These are phyloP conservation scores for Triplophysa tibetana DNA, from an alignment of 2,113 vertebrate species.

Conservation along the genomic window DNA sequence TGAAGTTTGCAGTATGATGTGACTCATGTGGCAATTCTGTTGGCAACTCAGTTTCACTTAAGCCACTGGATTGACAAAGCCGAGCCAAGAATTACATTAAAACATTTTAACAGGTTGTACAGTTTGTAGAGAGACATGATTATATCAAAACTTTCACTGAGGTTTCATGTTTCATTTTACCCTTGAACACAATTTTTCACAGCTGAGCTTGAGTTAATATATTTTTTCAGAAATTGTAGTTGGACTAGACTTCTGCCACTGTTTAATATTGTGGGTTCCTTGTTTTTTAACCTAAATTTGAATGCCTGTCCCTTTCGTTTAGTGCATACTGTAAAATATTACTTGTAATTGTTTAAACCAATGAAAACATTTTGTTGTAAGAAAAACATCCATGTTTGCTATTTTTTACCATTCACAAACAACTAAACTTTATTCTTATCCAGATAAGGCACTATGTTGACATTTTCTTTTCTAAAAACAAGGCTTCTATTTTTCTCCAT, in stretches of 20 bases:
- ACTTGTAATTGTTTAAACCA: conserved; percentile 35
- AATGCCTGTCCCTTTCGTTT: conserved; percentile 34
- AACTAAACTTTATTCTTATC: conserved; percentile 46
- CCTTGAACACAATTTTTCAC: conserved; percentile 48
- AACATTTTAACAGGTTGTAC: conserved; percentile 29
- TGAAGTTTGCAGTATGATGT: conserved; percentile 8
- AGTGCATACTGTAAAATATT: background rate
- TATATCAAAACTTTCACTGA: conserved; percentile 47
- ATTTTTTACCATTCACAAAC: conserved; percentile 34
- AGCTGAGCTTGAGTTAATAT: conserved; percentile 67
- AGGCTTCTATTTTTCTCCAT: background rate
- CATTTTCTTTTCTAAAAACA: conserved; percentile 44
- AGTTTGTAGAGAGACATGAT: conserved; percentile 11
- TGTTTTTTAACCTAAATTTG: conserved; percentile 43
- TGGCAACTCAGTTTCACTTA: conserved; percentile 15
- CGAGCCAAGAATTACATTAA: conserved; percentile 45
- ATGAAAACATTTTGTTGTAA: conserved; percentile 28
- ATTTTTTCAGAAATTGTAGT: conserved; percentile 57
- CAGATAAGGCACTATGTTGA: conserved; percentile 40
- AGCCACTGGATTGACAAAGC: conserved; percentile 58
- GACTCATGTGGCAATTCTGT: background rate
- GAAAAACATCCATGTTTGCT: conserved; percentile 13
- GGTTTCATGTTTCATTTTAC: conserved; percentile 21
- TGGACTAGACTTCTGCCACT: conserved; percentile 33
- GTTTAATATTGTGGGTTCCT: conserved; percentile 20